Percentiles rank a stretch among this genome's conserved stretches.
Evolutionary conservation across 2,797 vertebrate genomes (phyloP).

Genomic region (Phoeniculus purpureus): DNA sequence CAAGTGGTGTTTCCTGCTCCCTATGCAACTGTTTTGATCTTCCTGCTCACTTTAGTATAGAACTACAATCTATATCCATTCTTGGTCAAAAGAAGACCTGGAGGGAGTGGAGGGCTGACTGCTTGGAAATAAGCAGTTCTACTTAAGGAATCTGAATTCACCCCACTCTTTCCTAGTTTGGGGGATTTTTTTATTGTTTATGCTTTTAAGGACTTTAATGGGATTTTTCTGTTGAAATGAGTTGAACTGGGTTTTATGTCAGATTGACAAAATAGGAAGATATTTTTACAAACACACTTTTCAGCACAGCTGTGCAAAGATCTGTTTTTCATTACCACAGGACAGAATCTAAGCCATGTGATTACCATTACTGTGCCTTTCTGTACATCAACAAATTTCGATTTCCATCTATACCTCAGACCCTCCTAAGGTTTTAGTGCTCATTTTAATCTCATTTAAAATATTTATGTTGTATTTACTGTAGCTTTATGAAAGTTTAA

Average conservation of each 20-base stretch:
- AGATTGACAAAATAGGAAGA: not conserved
- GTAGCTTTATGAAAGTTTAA: not conserved
- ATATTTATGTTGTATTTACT: not conserved
- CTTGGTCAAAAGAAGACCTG: not conserved
- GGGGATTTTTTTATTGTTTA: not conserved
- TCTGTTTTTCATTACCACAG: not conserved
- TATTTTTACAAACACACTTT: not conserved
- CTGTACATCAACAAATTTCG: not conserved
- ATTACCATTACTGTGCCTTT: not conserved
- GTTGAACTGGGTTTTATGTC: not conserved
- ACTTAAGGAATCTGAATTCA: not conserved
- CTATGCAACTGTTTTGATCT: not conserved
- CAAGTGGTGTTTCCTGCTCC: not conserved
- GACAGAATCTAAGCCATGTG: not conserved
- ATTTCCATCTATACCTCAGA: not conserved
- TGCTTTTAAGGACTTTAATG: not conserved
- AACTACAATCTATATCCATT: not conserved
- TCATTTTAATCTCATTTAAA: not conserved
- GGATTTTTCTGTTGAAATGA: not conserved
- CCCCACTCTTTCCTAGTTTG: not conserved
- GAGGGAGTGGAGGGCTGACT: not conserved
- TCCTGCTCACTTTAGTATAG: not conserved
- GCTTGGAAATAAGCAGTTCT: not conserved
- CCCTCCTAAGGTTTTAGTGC: not conserved
- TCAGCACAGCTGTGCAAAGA: not conserved